Percentiles rank a stretch among this genome's conserved stretches.
Evolutionary conservation across 2,888 invertebrate genomes (phyloP).

Genomic region (Electrophaes corylata): DNA sequence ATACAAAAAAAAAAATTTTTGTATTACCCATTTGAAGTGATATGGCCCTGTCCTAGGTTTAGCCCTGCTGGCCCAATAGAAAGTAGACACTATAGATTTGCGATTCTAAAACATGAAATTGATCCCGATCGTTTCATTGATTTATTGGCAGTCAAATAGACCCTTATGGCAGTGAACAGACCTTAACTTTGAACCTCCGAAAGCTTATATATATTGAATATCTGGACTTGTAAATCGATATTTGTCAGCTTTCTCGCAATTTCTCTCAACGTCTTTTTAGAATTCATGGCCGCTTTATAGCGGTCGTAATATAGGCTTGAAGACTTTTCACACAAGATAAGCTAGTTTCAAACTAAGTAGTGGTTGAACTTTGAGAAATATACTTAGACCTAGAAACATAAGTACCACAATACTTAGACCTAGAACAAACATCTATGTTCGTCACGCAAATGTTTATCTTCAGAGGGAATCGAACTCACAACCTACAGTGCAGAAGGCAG

Average conservation of each 20-base stretch:
- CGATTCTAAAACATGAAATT: constrained; percentile 23
- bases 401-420: too few relatives aligned
- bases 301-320: background rate
- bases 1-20: too few relatives aligned
- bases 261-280: constrained; percentile 1
- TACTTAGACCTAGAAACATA: too few relatives aligned
- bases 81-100: constrained; percentile 22
- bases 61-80: constrained; percentile 9
- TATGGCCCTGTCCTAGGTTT: background rate
- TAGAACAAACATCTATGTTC: too few relatives aligned
- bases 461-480: too few relatives aligned
- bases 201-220: constrained; percentile 19
- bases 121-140: constrained; percentile 19
- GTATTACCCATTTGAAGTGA: background rate
- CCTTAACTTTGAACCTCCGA: constrained; percentile 27
- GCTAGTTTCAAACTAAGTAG: too few relatives aligned
- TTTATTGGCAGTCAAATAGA: constrained; percentile 24
- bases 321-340: too few relatives aligned
- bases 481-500: too few relatives aligned
- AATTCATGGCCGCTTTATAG: background rate
- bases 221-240: background rate
- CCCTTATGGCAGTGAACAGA: constrained; percentile 10
- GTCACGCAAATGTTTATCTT: too few relatives aligned
- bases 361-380: too few relatives aligned
- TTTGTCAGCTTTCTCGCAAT: constrained; percentile 21